Base-by-base conservation (phyloP, 1,140 invertebrate species). In the Macrostomum lignano region DNA sequence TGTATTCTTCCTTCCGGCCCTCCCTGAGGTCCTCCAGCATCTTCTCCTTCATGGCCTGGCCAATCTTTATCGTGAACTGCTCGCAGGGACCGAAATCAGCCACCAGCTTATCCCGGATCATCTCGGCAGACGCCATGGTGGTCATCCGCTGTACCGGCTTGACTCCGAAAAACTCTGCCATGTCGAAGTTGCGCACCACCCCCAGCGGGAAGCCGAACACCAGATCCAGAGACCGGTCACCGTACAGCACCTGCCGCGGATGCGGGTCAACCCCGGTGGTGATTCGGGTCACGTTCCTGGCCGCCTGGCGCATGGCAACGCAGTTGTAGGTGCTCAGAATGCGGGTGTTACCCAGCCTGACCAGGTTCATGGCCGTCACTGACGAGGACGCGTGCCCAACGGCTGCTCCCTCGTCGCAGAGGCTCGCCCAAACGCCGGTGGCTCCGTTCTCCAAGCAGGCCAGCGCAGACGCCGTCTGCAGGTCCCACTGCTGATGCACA, bases 161-260 rank as follows among this genome's bases (percentile, higher is more conserved):
- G 10, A 21, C 31, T 3, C 31, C 31, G 13, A 32, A 32, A 15
- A 32, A 32, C 17, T n/a, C 17, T 19, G 31, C 31, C 4, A 32
- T 6, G 31, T 32, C 31, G 31, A 32, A 32, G 3, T 32, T 23
- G n/a, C n/a, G n/a, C n/a, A n/a, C n/a, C n/a, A n/a, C n/a, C n/a
- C n/a, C n/a, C n/a, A n/a, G n/a, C n/a, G n/a, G n/a, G n/a, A n/a
- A n/a, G n/a, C n/a, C n/a, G n/a, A n/a, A n/a, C n/a, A n/a, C n/a
- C n/a, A n/a, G n/a, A n/a, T n/a, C n/a, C n/a, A n/a, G n/a, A n/a
- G n/a, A n/a, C n/a, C n/a, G n/a, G n/a, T n/a, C n/a, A 4, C 31
- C 31, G 11, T 13, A 32, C 3, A 32, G 10, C 3, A 17, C n/a
- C 11, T 32, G 31, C 17, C 17, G 11, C 3, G 14, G 14, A 23